Base-by-base conservation (phyloP, 2,888 invertebrate genomes). In the Camptogramma bilineatum region DNA sequence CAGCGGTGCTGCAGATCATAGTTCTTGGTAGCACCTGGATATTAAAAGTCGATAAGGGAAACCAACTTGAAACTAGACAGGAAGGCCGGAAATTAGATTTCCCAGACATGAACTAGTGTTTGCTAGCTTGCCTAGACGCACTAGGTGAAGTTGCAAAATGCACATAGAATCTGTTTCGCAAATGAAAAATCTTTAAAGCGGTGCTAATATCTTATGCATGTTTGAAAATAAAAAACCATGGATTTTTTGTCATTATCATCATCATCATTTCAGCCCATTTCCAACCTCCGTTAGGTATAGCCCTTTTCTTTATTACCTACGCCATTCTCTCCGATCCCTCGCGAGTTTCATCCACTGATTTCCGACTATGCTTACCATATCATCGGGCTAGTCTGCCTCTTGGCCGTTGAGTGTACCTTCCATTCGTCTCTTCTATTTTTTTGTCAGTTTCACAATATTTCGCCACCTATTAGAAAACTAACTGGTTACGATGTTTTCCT, bases 71-170 rank as follows among this genome's bases (percentile, higher is more conserved):
- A 60, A 53, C 60, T 53, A 48, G 16, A 13, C 31, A 34, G 52
- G 10, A 52, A 13, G 46, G 8, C 47, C 60, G 60, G 60, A 60
- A 60, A 60, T 53, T 60, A 42, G 42, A 53, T 60, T 59, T 21
- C 13, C 52, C 17, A 47, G 47, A 59, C 52, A 18, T 48, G 53
- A 47, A 39, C 16, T 24, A n/a, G 21, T 46, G 46, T 31, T 17
- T 31, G 28, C 42, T 51, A 13, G 57, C 24, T 51, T 18, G 31
- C 31, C 28, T n/a, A 44, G 44, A 44, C 47, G 34, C 1, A 19
- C n/a, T n/a, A 39, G 5, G 18, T 1, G 39, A 44, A 58, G 19
- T 44, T 52, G 48, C 34, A 48, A 24, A 50, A 39, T 57, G 17
- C 24, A 54, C 24, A 21, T 47, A 2, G 10, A 52, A 2, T 10